phyloP scores from a whole-genome alignment of 2,888 invertebrate species.

The Plebejus anna region DNA sequence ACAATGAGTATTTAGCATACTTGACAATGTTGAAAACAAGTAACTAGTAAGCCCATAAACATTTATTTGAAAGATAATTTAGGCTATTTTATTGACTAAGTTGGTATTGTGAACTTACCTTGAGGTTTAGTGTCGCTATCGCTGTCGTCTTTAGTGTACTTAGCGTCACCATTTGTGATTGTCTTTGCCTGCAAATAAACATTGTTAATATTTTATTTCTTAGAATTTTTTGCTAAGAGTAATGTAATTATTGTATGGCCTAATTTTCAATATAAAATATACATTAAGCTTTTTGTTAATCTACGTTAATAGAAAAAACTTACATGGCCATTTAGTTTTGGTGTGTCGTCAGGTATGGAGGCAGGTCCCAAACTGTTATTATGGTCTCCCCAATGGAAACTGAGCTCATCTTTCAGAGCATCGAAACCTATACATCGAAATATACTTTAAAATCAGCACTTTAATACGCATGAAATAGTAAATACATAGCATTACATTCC shows the following conservation, averaged over 20 bases:
- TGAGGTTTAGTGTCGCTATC: conserved; percentile 58
- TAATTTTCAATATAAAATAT: no score
- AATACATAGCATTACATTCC: not conserved
- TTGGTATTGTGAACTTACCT: conserved; percentile 46
- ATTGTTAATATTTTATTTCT: not conserved
- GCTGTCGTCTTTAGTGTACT: conserved; percentile 55
- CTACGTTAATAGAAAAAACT: no score
- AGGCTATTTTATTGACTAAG: conserved; percentile 5
- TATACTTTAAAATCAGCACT: not conserved
- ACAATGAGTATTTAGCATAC: no score
- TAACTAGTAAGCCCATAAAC: not conserved
- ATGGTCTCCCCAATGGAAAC: conserved; percentile 86
- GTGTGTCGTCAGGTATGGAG: conserved; percentile 58
- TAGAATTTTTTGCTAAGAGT: not conserved
- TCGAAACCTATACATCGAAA: conserved; percentile 79
- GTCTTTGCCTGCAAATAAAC: conserved; percentile 56
- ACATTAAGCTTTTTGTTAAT: no score
- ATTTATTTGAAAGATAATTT: not conserved
- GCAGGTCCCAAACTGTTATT: conserved; percentile 81
- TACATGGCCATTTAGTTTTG: conserved; percentile 62
- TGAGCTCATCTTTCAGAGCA: conserved; percentile 85
- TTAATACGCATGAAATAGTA: not conserved
- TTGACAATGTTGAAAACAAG: not conserved
- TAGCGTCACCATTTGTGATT: conserved; percentile 67
- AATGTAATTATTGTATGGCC: no score